Evolutionary conservation across 2,797 vertebrate genomes (phyloP).

Genomic region (Masticophis lateralis): DNA sequence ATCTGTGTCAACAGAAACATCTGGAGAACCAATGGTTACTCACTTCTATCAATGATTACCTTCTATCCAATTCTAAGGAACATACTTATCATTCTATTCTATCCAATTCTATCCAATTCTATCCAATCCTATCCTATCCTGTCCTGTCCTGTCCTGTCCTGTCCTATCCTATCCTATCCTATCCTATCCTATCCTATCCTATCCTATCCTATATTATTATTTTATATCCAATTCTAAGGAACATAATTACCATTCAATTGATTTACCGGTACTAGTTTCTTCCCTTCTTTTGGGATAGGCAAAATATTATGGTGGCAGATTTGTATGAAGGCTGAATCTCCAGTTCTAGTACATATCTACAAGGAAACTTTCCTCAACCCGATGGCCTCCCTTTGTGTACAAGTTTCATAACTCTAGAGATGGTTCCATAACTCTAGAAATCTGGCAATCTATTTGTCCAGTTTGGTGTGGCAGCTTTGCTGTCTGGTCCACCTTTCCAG

Average conservation of each 20-base stretch:
- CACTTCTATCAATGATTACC: neutral
- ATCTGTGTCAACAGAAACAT: neutral
- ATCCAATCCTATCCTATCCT: no score
- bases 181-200: no score
- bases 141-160: no score
- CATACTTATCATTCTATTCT: neutral
- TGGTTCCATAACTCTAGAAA: neutral
- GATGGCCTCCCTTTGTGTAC: neutral
- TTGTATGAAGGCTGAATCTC: neutral
- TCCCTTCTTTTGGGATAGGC: neutral
- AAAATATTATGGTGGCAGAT: neutral
- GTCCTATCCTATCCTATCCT: no score
- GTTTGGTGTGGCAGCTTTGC: neutral
- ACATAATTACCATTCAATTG: neutral
- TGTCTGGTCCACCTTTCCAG: neutral
- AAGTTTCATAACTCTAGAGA: neutral
- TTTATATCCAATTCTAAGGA: neutral
- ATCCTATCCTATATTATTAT: no score
- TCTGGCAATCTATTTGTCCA: neutral
- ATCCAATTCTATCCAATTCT: no score
- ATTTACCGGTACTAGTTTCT: neutral
- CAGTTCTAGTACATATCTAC: neutral
- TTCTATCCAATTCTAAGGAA: neutral
- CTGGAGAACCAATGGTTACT: neutral
- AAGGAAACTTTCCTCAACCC: neutral